Conservation (phyloP, 2,888 invertebrate species). For the Trichopria drosophilae region DNA sequence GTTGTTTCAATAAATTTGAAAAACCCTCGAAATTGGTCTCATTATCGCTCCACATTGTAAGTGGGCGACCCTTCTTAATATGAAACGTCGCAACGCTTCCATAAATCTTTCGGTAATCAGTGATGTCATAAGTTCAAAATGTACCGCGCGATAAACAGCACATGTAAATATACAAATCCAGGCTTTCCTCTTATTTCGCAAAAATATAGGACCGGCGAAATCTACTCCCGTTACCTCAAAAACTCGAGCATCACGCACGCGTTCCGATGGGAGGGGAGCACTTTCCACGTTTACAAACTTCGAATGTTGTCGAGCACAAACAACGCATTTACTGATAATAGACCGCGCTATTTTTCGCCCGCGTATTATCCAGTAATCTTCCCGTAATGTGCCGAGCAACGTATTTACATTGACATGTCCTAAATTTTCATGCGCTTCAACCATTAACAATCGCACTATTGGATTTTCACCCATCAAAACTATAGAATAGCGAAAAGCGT, state of each 20-base stretch:
- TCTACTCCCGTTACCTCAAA: slow-evolving; percentile 43
- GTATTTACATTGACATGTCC: not conserved
- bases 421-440: too few species aligned
- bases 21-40: slow-evolving; percentile 52
- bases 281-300: slow-evolving; percentile 31
- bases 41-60: slow-evolving; percentile 51
- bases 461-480: not conserved
- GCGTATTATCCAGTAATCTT: not conserved
- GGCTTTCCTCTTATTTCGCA: slow-evolving; percentile 37
- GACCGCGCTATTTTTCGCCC: not conserved
- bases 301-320: slow-evolving; percentile 33
- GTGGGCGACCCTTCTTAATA: slow-evolving; percentile 36
- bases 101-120: slow-evolving; percentile 45
- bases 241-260: slow-evolving; percentile 30
- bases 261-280: slow-evolving; percentile 43
- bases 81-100: slow-evolving; percentile 29
- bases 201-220: slow-evolving; percentile 47
- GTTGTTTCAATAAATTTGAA: slow-evolving; percentile 34
- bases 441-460: not conserved
- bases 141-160: slow-evolving; percentile 48
- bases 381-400: not conserved
- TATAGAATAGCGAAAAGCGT: not conserved
- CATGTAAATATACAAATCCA: slow-evolving; percentile 53
- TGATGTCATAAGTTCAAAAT: slow-evolving; percentile 47
- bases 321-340: slow-evolving; percentile 33